phyloP scores from a whole-genome alignment of 2,888 invertebrate genomes.

The Lucinisca nassula region DNA sequence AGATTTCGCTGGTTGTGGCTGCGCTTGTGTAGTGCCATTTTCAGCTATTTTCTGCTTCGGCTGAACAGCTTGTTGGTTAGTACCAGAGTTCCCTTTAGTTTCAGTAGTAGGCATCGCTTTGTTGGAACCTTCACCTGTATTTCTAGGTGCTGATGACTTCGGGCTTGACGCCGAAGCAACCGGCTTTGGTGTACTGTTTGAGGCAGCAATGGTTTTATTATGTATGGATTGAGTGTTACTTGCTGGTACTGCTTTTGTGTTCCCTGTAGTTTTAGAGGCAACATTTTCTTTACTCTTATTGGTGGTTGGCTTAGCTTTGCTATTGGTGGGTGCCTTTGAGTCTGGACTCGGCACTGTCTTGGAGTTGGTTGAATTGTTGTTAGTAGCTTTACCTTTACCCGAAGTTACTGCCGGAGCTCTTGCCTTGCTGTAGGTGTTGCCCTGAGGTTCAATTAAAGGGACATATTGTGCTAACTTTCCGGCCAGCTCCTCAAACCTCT shows the following conservation, averaged over 20 bases:
- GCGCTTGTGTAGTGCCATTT: background rate
- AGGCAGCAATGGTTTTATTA: background rate
- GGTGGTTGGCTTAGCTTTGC: background rate
- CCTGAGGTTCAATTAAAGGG: background rate
- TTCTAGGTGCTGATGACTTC: background rate
- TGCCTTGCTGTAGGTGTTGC: background rate
- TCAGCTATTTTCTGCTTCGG: background rate
- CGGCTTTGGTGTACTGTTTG: too few species aligned
- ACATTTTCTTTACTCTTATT: background rate
- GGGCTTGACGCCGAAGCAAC: background rate
- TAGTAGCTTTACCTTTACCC: background rate
- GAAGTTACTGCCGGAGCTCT: background rate
- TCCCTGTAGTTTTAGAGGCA: background rate
- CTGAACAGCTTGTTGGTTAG: background rate
- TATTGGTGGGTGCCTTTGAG: background rate
- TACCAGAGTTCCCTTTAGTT: background rate
- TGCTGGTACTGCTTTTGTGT: background rate
- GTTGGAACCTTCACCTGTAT: background rate
- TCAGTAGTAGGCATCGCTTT: background rate
- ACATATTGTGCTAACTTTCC: constrained; percentile 61
- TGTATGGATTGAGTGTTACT: background rate
- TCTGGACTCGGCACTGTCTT: background rate
- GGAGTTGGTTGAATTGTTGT: background rate
- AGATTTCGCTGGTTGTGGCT: constrained; percentile 2
- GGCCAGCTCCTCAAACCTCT: constrained; percentile 76